Evolutionary conservation across 2,888 invertebrate species (phyloP).

Genomic region (Stegana nigrithorax): DNA sequence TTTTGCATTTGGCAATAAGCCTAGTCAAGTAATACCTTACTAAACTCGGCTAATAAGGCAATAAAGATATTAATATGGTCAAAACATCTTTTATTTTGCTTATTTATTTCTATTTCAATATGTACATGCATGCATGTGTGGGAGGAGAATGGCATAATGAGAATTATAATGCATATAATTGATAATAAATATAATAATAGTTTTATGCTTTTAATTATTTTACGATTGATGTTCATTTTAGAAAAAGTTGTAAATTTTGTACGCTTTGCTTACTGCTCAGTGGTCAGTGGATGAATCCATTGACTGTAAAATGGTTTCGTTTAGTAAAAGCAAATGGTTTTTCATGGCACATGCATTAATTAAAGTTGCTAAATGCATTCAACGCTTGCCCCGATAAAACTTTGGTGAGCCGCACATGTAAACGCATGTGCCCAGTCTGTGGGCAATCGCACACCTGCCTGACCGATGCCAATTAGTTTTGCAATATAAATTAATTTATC

Average conservation of each 20-base stretch:
- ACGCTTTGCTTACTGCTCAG: no score
- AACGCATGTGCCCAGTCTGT: no score
- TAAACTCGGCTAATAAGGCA: constrained; percentile 55
- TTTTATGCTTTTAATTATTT: not conserved
- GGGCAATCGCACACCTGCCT: constrained; percentile 50
- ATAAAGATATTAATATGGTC: constrained; percentile 43
- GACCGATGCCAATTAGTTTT: constrained; percentile 17
- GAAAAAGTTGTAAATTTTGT: no score
- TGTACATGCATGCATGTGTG: not conserved
- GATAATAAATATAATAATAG: not conserved
- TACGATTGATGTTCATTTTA: no score
- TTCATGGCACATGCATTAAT: not conserved
- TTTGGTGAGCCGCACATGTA: no score
- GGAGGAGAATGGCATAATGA: no score
- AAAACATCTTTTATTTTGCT: not conserved
- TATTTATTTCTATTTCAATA: not conserved
- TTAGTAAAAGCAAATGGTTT: not conserved
- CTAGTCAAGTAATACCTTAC: constrained; percentile 45
- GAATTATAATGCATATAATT: no score
- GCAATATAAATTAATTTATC: constrained; percentile 8
- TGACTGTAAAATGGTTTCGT: not conserved
- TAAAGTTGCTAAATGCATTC: no score
- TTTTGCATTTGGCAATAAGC: constrained; percentile 13
- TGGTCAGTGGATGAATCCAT: no score
- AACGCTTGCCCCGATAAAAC: no score